Conservation (phyloP, 2,113 vertebrate genomes). For the Sphyrna mokarran region DNA sequence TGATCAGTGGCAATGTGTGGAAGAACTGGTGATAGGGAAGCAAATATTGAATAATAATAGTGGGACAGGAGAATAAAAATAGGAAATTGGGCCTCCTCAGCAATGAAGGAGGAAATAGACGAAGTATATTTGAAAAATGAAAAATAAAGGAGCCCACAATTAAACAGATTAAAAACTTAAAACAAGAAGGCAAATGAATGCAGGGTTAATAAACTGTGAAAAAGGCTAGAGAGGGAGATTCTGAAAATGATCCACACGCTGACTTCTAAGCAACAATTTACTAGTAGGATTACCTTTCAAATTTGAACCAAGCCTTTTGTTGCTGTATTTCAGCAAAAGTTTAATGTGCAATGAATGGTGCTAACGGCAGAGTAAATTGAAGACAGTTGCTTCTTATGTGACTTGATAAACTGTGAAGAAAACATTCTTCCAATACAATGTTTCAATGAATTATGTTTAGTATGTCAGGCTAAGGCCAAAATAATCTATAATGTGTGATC, state of each 20-base stretch:
- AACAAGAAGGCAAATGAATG: background rate
- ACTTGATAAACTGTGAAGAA: background rate
- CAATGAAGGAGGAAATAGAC: background rate
- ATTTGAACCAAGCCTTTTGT: background rate
- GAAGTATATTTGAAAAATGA: background rate
- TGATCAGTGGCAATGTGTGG: background rate
- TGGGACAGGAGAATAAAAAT: background rate
- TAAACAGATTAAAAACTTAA: background rate
- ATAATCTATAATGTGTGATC: background rate
- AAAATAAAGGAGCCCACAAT: background rate
- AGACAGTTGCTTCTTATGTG: background rate
- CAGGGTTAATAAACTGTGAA: background rate
- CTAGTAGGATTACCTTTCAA: background rate
- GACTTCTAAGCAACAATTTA: background rate
- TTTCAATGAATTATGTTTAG: background rate
- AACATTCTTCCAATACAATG: background rate
- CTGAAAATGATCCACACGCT: background rate
- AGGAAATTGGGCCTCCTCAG: background rate
- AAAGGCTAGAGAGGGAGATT: background rate
- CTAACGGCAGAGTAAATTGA: background rate
- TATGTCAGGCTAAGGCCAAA: background rate
- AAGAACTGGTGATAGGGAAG: background rate
- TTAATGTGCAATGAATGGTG: background rate
- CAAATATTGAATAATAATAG: constrained; percentile 1
- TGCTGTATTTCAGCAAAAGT: background rate